Evolutionary conservation across 2,113 vertebrate species (phyloP).

Genomic region (Pimephales promelas): DNA sequence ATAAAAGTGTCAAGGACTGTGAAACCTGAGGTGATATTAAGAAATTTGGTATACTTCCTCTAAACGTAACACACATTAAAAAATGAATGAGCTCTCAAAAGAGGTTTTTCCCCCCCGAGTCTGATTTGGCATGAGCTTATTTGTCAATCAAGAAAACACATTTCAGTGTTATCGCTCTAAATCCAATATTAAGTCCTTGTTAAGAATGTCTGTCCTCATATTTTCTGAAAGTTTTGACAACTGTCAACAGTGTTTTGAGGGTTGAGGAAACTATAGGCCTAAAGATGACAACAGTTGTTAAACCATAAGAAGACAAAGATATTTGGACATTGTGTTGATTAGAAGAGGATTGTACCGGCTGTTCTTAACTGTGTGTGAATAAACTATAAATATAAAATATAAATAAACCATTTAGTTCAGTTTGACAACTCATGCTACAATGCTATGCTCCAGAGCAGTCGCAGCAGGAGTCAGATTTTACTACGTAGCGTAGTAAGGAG

Average conservation of each 20-base stretch:
- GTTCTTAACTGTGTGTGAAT: background rate
- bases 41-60: background rate
- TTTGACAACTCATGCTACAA: too few species aligned
- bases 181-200: slow-evolving; percentile 5
- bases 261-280: background rate
- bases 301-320: background rate
- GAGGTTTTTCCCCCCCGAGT: background rate
- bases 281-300: background rate
- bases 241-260: slow-evolving; percentile 1
- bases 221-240: background rate
- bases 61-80: background rate
- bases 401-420: too few species aligned
- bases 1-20: background rate
- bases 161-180: background rate
- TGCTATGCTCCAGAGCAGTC: too few species aligned
- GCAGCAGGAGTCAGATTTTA: too few species aligned
- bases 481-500: too few species aligned
- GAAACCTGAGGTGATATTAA: background rate
- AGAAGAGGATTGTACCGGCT: background rate
- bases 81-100: background rate
- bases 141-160: slow-evolving; percentile 7
- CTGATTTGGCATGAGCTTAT: background rate
- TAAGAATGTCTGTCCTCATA: slow-evolving; percentile 15
- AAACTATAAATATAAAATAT: too few species aligned
- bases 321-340: slow-evolving; percentile 7